phyloP scores from a whole-genome alignment of 2,888 invertebrate genomes.

The Conistra vaccinii region DNA sequence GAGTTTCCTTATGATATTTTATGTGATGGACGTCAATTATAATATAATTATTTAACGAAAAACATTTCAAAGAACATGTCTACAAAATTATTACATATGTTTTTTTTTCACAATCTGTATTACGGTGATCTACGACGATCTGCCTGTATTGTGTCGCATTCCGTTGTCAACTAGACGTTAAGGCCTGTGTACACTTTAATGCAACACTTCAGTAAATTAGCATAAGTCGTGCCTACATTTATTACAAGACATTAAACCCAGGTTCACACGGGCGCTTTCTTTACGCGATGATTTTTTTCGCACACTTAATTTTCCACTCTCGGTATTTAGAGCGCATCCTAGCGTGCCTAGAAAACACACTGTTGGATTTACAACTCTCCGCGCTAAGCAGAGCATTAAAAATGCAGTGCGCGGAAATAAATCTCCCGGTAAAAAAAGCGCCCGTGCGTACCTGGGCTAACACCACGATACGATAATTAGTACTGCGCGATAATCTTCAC shows the following conservation, averaged over 20 bases:
- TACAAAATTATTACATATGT: neutral
- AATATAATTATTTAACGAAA: neutral
- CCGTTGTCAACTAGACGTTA: neutral
- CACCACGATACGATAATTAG: neutral
- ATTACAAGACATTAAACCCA: slow-evolving; percentile 3
- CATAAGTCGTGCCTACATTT: slow-evolving; percentile 11
- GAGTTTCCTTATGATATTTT: neutral
- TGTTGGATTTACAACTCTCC: no score
- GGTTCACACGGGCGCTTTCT: no score
- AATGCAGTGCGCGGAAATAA: no score
- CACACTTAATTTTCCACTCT: no score
- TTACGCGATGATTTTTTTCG: no score
- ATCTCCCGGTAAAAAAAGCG: no score
- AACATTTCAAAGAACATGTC: neutral
- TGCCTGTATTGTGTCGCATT: slow-evolving; percentile 12
- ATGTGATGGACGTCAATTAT: neutral
- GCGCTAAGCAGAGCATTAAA: no score
- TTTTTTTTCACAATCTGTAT: neutral
- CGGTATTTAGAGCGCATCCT: no score
- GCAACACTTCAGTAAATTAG: slow-evolving; percentile 7
- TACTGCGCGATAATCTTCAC: neutral
- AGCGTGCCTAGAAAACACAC: no score
- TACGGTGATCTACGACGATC: neutral
- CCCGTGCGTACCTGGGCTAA: no score
- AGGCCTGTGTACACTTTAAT: slow-evolving; percentile 14